These are phyloP conservation scores for Microtus pennsylvanicus DNA, from an alignment of 2,113 vertebrate species.

Conservation along the genomic window DNA sequence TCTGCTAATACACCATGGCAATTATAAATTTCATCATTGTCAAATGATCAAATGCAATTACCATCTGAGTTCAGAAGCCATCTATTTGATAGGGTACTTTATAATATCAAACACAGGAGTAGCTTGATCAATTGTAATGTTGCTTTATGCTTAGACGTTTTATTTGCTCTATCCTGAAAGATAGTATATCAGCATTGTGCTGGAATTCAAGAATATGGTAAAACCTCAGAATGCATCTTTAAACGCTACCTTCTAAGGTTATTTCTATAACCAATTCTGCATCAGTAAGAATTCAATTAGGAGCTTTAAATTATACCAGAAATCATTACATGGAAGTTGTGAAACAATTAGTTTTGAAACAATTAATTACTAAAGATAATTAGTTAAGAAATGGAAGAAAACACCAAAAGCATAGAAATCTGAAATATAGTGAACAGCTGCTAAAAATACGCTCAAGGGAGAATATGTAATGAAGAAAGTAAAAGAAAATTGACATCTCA, in stretches of 20 bases:
- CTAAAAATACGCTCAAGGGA: background rate
- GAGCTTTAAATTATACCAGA: background rate
- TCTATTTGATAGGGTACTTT: background rate
- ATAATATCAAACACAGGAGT: constrained; percentile 37
- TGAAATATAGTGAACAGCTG: background rate
- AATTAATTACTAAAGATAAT: background rate
- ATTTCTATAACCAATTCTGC: background rate
- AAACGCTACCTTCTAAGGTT: background rate
- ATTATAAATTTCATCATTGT: background rate
- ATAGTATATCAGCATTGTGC: background rate
- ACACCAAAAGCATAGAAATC: background rate
- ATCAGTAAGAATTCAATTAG: background rate
- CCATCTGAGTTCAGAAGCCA: background rate
- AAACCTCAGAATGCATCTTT: background rate
- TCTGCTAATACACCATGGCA: background rate
- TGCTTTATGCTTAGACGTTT: background rate
- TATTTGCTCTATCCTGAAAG: background rate
- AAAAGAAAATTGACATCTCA: background rate
- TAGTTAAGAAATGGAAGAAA: background rate
- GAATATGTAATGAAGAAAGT: background rate
- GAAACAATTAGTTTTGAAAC: background rate
- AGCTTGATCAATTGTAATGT: constrained; percentile 38
- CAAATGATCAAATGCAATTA: background rate
- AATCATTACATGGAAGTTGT: background rate
- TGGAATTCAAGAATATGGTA: background rate